Conservation (phyloP, 1,140 invertebrate genomes). For the Teleopsis dalmanni region DNA sequence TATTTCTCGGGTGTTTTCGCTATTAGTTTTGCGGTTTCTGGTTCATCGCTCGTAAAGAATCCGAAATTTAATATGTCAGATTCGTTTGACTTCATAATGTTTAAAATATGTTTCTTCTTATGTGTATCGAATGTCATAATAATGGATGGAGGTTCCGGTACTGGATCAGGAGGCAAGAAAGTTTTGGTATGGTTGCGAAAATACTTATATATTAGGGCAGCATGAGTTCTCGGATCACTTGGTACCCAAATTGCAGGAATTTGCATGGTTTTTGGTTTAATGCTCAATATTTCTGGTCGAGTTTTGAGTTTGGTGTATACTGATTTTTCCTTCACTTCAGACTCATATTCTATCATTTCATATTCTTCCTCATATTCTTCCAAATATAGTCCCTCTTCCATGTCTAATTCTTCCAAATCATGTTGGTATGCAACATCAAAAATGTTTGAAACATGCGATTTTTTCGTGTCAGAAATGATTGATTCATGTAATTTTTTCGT, state of each 20-base stretch:
- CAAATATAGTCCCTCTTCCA: slow-evolving; percentile 17
- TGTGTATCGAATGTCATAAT: slow-evolving; percentile 54
- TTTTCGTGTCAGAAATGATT: slow-evolving; percentile 11
- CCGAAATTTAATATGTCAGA: slow-evolving; percentile 50
- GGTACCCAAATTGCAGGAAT: slow-evolving; percentile 54
- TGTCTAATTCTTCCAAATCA: slow-evolving; percentile 10
- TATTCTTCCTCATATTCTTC: slow-evolving; percentile 11
- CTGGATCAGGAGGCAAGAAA: slow-evolving; percentile 48
- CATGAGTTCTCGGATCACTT: slow-evolving; percentile 49
- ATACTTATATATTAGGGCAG: slow-evolving; percentile 50
- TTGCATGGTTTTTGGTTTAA: slow-evolving; percentile 14
- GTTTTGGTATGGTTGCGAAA: slow-evolving; percentile 49
- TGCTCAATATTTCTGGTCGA: neutral
- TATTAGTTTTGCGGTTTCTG: slow-evolving; percentile 46
- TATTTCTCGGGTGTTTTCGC: slow-evolving; percentile 49
- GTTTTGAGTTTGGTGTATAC: neutral
- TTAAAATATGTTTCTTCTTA: slow-evolving; percentile 52
- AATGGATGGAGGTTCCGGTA: slow-evolving; percentile 50
- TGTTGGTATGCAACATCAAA: slow-evolving; percentile 7
- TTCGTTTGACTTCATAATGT: slow-evolving; percentile 41
- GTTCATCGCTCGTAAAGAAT: slow-evolving; percentile 51
- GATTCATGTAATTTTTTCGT: neutral
- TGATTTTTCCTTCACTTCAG: neutral
- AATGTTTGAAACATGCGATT: slow-evolving; percentile 3
- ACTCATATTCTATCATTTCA: no score